Evolutionary conservation across 2,797 vertebrate genomes (phyloP).

Genomic region (Sebastes variabilis): DNA sequence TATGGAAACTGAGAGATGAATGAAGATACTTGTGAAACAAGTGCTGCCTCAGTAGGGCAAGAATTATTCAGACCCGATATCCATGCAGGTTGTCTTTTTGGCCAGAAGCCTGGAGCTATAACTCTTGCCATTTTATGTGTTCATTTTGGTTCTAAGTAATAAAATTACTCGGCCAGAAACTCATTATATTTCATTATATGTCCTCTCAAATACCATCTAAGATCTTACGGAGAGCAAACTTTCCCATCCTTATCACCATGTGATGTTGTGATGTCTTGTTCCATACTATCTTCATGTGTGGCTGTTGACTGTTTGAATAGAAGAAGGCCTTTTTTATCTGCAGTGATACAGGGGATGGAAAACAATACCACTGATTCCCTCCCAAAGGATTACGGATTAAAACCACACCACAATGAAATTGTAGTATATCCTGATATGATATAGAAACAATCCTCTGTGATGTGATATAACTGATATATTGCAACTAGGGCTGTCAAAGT

Average conservation of each 20-base stretch:
- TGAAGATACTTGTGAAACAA: constrained; percentile 1
- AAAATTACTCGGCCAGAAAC: constrained; percentile 1
- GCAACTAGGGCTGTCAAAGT: neutral
- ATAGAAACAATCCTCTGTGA: neutral
- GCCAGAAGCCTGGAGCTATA: constrained; percentile 6
- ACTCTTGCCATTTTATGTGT: neutral
- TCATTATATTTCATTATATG: constrained; percentile 21
- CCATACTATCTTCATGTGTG: neutral
- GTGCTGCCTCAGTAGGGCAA: neutral
- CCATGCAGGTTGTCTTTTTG: constrained; percentile 4
- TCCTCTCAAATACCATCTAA: neutral
- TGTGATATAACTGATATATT: neutral
- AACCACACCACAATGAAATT: neutral
- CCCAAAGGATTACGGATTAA: neutral
- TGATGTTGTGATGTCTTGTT: neutral
- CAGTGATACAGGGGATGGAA: neutral
- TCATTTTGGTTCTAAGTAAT: constrained; percentile 14
- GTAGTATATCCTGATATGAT: neutral
- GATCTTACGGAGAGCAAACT: neutral
- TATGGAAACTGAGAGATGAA: neutral
- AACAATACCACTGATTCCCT: neutral
- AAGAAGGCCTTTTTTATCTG: neutral
- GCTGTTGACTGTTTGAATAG: neutral
- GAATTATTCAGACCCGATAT: constrained; percentile 14
- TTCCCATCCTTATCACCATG: neutral